Evolutionary conservation across 2,888 invertebrate species (phyloP).

Genomic region (Sycophila texana): DNA sequence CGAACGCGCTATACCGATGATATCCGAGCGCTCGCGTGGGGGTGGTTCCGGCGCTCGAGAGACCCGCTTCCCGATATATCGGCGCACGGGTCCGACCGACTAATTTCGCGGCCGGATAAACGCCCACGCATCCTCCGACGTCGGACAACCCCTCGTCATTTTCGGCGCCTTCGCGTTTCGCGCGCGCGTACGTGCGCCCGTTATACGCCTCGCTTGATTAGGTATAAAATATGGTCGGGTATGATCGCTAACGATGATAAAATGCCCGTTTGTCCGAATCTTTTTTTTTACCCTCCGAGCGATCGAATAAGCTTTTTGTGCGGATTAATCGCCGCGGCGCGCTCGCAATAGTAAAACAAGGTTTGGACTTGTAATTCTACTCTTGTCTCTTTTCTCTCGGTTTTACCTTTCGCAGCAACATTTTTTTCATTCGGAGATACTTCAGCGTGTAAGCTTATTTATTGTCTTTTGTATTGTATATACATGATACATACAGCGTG

Average conservation of each 20-base stretch:
- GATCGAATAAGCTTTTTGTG: neutral
- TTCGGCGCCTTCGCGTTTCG: neutral
- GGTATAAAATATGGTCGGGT: constrained; percentile 21
- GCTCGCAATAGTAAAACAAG: too few species aligned
- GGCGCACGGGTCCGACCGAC: neutral
- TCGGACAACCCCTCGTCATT: neutral
- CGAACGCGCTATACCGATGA: constrained; percentile 14
- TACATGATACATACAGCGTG: too few species aligned
- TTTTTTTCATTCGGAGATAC: too few species aligned
- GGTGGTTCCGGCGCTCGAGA: neutral
- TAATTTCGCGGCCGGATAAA: constrained; percentile 40
- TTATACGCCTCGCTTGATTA: constrained; percentile 1
- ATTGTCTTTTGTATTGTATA: too few species aligned
- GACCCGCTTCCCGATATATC: too few species aligned
- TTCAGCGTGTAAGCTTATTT: too few species aligned
- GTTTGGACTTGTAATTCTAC: too few species aligned
- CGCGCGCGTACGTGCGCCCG: neutral
- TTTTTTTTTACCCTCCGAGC: neutral
- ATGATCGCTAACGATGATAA: constrained; percentile 33
- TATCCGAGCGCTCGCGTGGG: constrained; percentile 2
- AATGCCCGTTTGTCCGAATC: neutral
- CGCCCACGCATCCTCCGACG: neutral
- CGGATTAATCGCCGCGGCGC: too few species aligned
- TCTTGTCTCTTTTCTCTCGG: too few species aligned
- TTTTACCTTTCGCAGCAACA: too few species aligned